Evolutionary conservation across 1,140 invertebrate genomes (phyloP).

Genomic region (Halesus radiatus): DNA sequence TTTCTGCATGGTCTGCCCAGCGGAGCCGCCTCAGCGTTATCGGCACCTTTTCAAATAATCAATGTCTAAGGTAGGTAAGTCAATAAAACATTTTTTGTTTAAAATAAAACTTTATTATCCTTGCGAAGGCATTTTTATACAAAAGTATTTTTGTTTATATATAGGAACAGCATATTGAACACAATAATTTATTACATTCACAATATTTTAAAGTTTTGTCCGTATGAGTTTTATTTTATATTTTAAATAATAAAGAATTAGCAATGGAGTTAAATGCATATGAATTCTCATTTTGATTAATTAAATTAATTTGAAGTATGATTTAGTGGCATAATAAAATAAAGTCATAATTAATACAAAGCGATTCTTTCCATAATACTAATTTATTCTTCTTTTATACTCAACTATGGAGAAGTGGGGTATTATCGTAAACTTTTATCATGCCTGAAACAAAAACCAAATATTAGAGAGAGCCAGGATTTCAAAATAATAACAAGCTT

Average conservation of each 20-base stretch:
- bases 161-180: constrained; percentile 32
- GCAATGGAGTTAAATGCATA: constrained; percentile 32
- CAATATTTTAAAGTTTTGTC: constrained; percentile 16
- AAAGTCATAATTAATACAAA: constrained; percentile 34
- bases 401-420: neutral
- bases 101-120: constrained; percentile 33
- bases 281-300: constrained; percentile 22
- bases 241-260: constrained; percentile 11
- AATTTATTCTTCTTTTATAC: constrained; percentile 25
- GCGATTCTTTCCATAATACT: constrained; percentile 18
- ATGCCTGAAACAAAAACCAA: constrained; percentile 42
- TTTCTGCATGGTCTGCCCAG: no score
- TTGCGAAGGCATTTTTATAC: constrained; percentile 14
- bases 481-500: neutral
- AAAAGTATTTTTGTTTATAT: constrained; percentile 16
- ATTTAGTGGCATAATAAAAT: constrained; percentile 32
- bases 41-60: no score
- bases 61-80: no score
- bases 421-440: constrained; percentile 38
- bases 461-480: constrained; percentile 1
- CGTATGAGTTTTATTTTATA: constrained; percentile 16
- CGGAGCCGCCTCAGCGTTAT: no score
- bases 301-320: constrained; percentile 37
- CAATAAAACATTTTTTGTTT: neutral
- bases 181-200: constrained; percentile 14